A percentile compares a stretch with the other conserved stretches of the same genome.
phyloP scores from a whole-genome alignment of 2,113 vertebrate species.

The Zosterops lateralis region DNA sequence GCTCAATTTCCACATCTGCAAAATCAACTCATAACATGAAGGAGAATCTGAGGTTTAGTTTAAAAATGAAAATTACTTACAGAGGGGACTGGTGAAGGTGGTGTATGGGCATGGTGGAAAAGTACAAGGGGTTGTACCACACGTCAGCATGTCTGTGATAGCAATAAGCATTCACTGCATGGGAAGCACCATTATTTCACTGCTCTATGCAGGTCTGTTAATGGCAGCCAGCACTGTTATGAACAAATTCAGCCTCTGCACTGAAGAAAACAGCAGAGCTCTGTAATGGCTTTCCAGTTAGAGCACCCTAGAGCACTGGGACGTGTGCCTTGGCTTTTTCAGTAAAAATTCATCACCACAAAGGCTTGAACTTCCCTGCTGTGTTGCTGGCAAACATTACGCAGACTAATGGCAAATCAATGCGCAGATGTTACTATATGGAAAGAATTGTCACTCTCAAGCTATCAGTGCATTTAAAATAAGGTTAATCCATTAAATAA shows the following conservation, averaged over 20 bases:
- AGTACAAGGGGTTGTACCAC: not conserved
- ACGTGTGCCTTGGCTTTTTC: not conserved
- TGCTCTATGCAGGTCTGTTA: not conserved
- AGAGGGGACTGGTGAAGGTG: not conserved
- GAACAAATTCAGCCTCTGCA: not conserved
- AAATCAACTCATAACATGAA: not conserved
- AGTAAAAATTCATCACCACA: not conserved
- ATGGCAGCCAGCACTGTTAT: not conserved
- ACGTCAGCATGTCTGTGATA: rapidly evolving
- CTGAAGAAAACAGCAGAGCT: not conserved
- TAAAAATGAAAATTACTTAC: not conserved
- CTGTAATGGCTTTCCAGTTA: not conserved
- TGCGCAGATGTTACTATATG: not conserved
- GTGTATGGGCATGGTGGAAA: not conserved
- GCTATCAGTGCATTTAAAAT: not conserved
- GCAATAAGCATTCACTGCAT: not conserved
- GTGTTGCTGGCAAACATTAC: not conserved
- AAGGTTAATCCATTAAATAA: not conserved
- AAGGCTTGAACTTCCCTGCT: not conserved
- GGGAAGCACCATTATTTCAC: not conserved
- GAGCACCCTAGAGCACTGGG: not conserved
- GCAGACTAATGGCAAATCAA: not conserved
- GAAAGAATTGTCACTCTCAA: not conserved
- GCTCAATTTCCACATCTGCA: not conserved
- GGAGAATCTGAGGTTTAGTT: not conserved